Evolutionary conservation across 1,140 invertebrate species (phyloP), one percentile per base, ranked within the genome.

Genomic region (Sarcophaga bullata): DNA sequence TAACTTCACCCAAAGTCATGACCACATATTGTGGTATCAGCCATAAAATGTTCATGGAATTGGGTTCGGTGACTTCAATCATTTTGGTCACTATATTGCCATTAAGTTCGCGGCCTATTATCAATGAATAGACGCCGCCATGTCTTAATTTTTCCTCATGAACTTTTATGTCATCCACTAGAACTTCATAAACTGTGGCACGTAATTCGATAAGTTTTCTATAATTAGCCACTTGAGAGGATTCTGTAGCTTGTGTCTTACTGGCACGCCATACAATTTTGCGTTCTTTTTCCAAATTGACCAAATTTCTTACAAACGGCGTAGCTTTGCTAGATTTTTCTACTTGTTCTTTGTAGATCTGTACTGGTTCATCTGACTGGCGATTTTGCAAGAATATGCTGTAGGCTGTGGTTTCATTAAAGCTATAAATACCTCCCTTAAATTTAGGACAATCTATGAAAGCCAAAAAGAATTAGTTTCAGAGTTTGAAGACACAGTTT

Each of bases 1-100:
- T 95, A 48, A 98, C 91, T 83, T 92, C 92, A 0, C 93, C 97
- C 82, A 94, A 92, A 0, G 97, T 97, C 83, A 98, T 95, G 0
- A 98, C 90, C 52, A 97, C 89, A 87, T 97, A 97, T 87, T 98
- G 97, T 0, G 97, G 96, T 9, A 98, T 86, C 85, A 97, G 92
- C 94, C 94, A 96, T 0, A 97, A 86, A 86, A 98, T 96, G 85
- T 94, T 94, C 25, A 98, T 89, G 0, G 91, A 93, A 86, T 96
- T 97, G 1, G 94, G 91, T 54, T 91, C 85, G 0, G 95, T 95
- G 0, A 96, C 82, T 80, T 86, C 84, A 6, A 87, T 80, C 81
- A 87, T 46, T 11, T 46, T 15, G 2, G 81, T 72, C 52, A 6
- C 0, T 0, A 0, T 19, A 15, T 84, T 85, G 0, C 0, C 8